Percentiles rank a stretch among this genome's conserved stretches.
Conservation (phyloP, 2,888 invertebrate genomes). For the Crepidodera aurea region DNA sequence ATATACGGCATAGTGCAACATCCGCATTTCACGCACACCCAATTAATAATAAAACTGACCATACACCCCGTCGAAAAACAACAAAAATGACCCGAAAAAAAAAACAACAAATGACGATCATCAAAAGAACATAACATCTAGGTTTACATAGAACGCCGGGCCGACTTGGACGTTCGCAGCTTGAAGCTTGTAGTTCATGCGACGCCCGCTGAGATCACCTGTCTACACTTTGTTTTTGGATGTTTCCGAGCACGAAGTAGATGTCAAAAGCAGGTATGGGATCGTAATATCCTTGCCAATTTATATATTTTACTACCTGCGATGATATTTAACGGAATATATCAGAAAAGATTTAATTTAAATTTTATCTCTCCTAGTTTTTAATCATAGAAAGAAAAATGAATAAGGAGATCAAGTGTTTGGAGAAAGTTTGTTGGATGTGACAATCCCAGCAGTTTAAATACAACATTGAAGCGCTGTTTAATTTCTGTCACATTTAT, state of each 20-base stretch:
- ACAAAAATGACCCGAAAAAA: slow-evolving; percentile 34
- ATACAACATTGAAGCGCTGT: no score
- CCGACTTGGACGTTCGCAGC: slow-evolving; percentile 44
- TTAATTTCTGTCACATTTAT: no score
- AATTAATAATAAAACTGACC: slow-evolving; percentile 16
- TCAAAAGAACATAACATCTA: slow-evolving; percentile 46
- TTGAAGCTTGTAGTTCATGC: slow-evolving; percentile 51
- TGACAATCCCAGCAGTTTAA: no score
- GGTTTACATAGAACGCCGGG: slow-evolving; percentile 30
- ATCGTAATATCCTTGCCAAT: slow-evolving; percentile 13
- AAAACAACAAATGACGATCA: slow-evolving; percentile 48
- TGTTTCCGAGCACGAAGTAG: slow-evolving; percentile 28
- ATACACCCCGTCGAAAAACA: not conserved
- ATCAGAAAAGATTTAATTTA: slow-evolving; percentile 2
- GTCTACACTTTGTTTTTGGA: slow-evolving; percentile 49
- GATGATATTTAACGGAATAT: slow-evolving; percentile 14
- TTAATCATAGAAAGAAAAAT: no score
- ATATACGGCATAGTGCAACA: not conserved
- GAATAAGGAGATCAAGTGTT: no score
- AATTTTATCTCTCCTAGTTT: no score
- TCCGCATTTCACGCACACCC: slow-evolving; percentile 5
- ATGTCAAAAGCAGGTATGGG: slow-evolving; percentile 29
- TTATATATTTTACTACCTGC: slow-evolving; percentile 27
- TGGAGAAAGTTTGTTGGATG: no score
- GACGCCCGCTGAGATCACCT: slow-evolving; percentile 47